Evolutionary conservation across 2,888 invertebrate genomes (phyloP).

Genomic region (Anticlea derivata): DNA sequence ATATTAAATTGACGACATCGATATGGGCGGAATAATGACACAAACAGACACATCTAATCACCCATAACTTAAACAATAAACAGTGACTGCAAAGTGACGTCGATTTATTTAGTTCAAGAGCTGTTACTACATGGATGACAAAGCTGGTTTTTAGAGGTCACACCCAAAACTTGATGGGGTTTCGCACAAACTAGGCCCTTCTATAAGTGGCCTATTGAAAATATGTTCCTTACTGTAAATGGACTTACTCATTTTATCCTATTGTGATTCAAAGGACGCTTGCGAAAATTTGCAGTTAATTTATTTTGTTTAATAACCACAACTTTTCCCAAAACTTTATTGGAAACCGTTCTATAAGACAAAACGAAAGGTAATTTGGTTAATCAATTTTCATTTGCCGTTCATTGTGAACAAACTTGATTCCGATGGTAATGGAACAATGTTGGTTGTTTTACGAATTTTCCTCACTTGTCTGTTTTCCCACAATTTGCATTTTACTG

Average conservation of each 20-base stretch:
- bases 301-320: constrained; percentile 5
- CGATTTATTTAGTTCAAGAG: too few species aligned
- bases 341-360: constrained; percentile 19
- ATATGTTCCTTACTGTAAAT: too few species aligned
- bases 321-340: constrained; percentile 14
- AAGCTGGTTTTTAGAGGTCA: too few species aligned
- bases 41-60: background rate
- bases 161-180: too few species aligned
- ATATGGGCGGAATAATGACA: constrained; percentile 29
- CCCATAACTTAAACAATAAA: too few species aligned
- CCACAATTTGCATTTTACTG: constrained; percentile 16
- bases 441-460: constrained; percentile 24
- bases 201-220: too few species aligned
- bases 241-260: too few species aligned
- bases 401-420: constrained; percentile 33
- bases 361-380: constrained; percentile 28
- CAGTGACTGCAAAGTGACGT: too few species aligned
- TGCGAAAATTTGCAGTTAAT: background rate
- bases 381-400: constrained; percentile 33
- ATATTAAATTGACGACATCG: constrained; percentile 38
- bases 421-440: constrained; percentile 28
- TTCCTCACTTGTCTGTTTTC: constrained; percentile 15
- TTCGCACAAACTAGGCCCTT: too few species aligned
- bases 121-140: too few species aligned
- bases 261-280: too few species aligned